phyloP scores from a whole-genome alignment of 2,113 vertebrate species.

The Oxyura jamaicensis region DNA sequence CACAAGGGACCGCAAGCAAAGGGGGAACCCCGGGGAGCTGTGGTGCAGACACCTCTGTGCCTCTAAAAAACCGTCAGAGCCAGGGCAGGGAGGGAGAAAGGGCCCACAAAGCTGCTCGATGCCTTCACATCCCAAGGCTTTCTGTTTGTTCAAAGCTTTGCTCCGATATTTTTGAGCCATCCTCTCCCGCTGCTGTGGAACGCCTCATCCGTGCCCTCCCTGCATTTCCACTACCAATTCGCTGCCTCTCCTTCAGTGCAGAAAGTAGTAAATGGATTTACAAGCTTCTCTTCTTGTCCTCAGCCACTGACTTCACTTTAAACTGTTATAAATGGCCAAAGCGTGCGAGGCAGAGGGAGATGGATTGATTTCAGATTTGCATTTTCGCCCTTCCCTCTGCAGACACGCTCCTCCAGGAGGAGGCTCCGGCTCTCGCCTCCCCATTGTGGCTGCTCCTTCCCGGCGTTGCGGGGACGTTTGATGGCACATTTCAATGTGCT shows the following conservation, averaged over 20 bases:
- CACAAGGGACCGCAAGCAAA: background rate
- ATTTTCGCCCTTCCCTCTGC: constrained; percentile 1
- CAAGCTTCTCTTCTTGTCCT: background rate
- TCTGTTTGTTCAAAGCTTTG: background rate
- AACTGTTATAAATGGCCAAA: background rate
- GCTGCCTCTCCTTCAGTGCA: background rate
- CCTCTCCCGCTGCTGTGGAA: background rate
- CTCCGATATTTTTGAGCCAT: background rate
- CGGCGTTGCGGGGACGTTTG: background rate
- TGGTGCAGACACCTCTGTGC: background rate
- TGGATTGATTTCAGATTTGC: background rate
- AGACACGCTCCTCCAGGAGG: constrained; percentile 40
- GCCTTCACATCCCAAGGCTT: background rate
- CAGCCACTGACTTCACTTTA: background rate
- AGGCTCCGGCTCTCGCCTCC: constrained; percentile 24
- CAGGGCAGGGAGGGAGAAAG: background rate
- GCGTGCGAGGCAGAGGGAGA: background rate
- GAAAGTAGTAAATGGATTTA: constrained; percentile 17
- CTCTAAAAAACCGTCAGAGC: background rate
- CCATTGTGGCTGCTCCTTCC: background rate
- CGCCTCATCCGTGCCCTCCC: background rate
- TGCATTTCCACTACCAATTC: background rate
- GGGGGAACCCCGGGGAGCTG: accelerated
- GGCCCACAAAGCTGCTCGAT: background rate
- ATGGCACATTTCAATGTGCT: background rate